Evolutionary conservation across 2,113 vertebrate species (phyloP).

Genomic region (Eulacestoma nigropectus): DNA sequence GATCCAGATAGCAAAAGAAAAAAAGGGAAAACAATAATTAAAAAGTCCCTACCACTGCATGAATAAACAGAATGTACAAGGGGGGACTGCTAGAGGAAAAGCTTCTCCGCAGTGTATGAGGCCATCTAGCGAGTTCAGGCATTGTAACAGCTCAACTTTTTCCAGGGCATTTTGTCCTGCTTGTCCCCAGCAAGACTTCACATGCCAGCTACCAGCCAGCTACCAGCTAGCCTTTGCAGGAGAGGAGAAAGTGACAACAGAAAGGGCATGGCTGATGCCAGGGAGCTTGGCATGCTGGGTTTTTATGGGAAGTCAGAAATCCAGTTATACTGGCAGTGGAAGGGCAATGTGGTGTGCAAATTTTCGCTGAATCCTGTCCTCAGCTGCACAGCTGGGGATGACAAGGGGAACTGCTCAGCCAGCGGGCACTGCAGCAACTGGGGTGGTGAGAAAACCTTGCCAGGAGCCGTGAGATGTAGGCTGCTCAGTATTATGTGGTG

Average conservation of each 20-base stretch:
- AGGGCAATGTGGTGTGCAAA: fast-evolving
- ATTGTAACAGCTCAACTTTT: not conserved
- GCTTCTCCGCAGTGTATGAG: not conserved
- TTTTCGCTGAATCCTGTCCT: not conserved
- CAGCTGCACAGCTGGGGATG: not conserved
- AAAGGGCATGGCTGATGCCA: not conserved
- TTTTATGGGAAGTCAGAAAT: not conserved
- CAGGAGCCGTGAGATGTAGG: not conserved
- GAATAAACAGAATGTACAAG: not conserved
- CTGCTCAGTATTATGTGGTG: not conserved
- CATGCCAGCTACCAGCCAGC: not conserved
- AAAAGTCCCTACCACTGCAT: not conserved
- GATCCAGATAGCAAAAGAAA: not conserved
- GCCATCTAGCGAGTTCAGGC: conserved; percentile 59
- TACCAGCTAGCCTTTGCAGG: not conserved
- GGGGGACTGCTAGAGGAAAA: not conserved
- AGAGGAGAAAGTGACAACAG: not conserved
- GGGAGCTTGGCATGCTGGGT: not conserved
- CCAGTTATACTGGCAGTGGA: not conserved
- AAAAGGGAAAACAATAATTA: not conserved
- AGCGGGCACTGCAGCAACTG: not conserved
- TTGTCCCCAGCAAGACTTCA: no score
- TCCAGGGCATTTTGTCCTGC: not conserved
- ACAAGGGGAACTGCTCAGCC: not conserved
- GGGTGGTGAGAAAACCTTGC: not conserved